Evolutionary conservation across 2,113 vertebrate genomes (phyloP).

Genomic region (Siniperca knerii): DNA sequence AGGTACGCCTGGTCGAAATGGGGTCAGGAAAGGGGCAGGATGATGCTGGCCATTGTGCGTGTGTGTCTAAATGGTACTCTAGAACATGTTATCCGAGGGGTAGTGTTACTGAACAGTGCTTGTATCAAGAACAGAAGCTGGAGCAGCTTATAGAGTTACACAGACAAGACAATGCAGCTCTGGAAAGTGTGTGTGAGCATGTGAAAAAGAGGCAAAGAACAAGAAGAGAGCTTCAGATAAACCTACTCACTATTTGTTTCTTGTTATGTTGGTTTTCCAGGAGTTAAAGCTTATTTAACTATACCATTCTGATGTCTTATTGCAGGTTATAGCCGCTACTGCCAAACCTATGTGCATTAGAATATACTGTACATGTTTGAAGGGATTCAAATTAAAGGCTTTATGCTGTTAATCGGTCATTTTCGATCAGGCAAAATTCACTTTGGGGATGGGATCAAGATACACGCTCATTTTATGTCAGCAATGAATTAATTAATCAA

Average conservation of each 20-base stretch:
- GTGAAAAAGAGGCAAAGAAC: conserved; percentile 33
- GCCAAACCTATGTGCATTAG: neutral
- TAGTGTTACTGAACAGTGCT: conserved; percentile 66
- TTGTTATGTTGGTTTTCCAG: conserved; percentile 28
- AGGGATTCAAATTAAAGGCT: no score
- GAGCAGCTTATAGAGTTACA: conserved; percentile 62
- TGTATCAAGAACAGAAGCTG: conserved; percentile 64
- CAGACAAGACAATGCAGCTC: conserved; percentile 57
- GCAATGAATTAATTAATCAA: no score
- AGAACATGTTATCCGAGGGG: conserved; percentile 62
- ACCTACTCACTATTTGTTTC: conserved; percentile 2
- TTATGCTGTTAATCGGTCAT: neutral
- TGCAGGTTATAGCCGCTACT: neutral
- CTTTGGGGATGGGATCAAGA: neutral
- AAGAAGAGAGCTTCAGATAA: conserved; percentile 5
- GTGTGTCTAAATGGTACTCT: conserved; percentile 49
- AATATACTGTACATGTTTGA: neutral
- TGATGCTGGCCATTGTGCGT: conserved; percentile 45
- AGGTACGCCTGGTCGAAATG: conserved; percentile 55
- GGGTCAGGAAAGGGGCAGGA: conserved; percentile 66
- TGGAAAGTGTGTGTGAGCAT: conserved; percentile 55
- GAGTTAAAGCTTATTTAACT: neutral
- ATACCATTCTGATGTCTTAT: neutral
- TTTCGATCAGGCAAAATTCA: neutral
- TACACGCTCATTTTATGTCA: neutral